These are phyloP conservation scores for Semotilus atromaculatus DNA, from an alignment of 2,797 vertebrate genomes.

Conservation along the genomic window DNA sequence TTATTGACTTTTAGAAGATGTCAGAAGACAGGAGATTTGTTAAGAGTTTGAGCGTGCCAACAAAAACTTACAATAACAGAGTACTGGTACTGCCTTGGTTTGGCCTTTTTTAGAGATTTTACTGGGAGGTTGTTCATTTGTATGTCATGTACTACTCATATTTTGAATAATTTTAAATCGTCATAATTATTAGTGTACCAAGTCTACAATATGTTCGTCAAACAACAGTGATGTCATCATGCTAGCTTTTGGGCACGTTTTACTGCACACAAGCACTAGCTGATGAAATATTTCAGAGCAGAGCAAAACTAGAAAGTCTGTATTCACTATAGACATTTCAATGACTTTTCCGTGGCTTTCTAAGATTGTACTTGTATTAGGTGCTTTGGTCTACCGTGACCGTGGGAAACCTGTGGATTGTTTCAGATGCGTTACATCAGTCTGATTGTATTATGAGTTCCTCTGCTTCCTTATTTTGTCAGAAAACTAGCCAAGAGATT, in stretches of 20 bases:
- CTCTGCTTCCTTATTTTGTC: constrained; percentile 10
- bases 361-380: constrained; percentile 2
- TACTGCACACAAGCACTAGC: neutral
- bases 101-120: neutral
- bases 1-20: constrained; percentile 2
- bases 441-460: neutral
- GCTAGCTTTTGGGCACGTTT: neutral
- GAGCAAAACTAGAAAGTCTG: constrained; percentile 1
- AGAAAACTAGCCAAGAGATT: constrained; percentile 8
- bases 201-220: neutral
- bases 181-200: neutral
- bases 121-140: neutral
- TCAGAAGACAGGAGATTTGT: neutral
- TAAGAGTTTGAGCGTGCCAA: neutral
- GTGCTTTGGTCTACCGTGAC: constrained; percentile 10
- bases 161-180: neutral
- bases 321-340: constrained; percentile 14
- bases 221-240: neutral
- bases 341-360: neutral
- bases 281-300: constrained; percentile 19
- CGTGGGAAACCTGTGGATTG: neutral
- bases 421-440: constrained; percentile 43
- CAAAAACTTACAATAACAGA: neutral
- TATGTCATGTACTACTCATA: neutral
- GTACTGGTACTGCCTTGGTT: neutral